These are phyloP conservation scores for Apamea crenata DNA, from an alignment of 2,888 invertebrate genomes.

Conservation along the genomic window DNA sequence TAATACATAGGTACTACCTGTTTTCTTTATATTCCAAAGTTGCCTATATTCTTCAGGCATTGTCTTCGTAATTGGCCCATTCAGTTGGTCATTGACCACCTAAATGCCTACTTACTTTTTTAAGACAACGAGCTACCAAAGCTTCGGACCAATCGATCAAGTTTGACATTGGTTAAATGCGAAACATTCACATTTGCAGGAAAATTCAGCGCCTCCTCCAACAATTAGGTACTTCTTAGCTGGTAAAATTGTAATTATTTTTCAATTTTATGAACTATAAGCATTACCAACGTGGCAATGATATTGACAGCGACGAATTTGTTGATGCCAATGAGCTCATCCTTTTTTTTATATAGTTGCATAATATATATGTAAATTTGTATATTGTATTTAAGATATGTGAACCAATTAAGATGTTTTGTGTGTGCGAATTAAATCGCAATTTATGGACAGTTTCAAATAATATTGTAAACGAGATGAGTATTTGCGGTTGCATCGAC, in stretches of 20 bases:
- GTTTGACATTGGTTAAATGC: constrained; percentile 33
- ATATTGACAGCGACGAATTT: too few species aligned
- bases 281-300: too few species aligned
- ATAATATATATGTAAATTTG: too few species aligned
- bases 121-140: background rate
- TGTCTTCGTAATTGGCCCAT: constrained; percentile 19
- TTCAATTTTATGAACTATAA: background rate
- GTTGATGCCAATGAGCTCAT: too few species aligned
- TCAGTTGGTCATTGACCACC: constrained; percentile 1
- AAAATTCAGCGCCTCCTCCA: background rate
- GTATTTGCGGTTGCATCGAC: constrained; percentile 11
- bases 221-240: background rate
- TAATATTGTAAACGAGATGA: constrained; percentile 14
- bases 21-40: background rate
- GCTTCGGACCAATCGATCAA: constrained; percentile 38
- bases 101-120: constrained; percentile 3
- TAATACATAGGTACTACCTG: too few species aligned
- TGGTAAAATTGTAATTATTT: constrained; percentile 8
- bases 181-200: constrained; percentile 21
- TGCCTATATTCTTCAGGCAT: background rate
- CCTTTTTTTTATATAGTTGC: too few species aligned
- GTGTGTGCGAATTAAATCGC: background rate
- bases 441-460: background rate
- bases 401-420: background rate
- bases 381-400: too few species aligned